phyloP scores from a whole-genome alignment of 1,140 invertebrate species.

The Drosophila tani region DNA sequence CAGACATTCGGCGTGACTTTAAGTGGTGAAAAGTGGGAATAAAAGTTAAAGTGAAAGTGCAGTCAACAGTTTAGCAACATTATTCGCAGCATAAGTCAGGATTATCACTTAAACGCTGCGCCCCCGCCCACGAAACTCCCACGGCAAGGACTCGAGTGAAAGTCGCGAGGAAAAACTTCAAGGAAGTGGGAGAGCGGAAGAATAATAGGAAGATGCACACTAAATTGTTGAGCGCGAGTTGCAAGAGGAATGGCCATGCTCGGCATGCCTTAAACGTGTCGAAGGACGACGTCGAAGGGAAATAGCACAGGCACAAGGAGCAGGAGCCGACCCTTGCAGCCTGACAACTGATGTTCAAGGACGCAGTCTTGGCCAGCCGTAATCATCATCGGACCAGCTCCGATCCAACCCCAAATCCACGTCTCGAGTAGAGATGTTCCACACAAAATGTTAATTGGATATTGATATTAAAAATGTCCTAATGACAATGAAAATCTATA shows the following conservation, averaged over 20 bases:
- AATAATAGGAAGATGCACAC: conserved; percentile 57
- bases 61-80: conserved; percentile 74
- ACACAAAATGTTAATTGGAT: too few species aligned
- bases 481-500: too few species aligned
- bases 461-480: too few species aligned
- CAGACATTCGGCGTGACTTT: conserved; percentile 24
- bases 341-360: conserved; percentile 69
- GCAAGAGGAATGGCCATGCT: conserved; percentile 49
- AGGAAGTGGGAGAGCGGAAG: conserved; percentile 32
- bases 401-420: too few species aligned
- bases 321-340: conserved; percentile 15
- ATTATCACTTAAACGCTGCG: conserved; percentile 72
- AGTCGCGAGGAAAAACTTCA: conserved; percentile 48
- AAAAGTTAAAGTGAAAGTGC: conserved; percentile 43
- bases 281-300: conserved; percentile 19
- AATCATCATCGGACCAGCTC: conserved; percentile 20
- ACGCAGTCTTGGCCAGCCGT: conserved; percentile 35
- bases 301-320: conserved; percentile 18
- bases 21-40: conserved; percentile 26
- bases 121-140: conserved; percentile 11
- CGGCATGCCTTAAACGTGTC: conserved; percentile 26
- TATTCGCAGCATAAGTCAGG: conserved; percentile 76
- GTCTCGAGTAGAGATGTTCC: too few species aligned
- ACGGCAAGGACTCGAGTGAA: conserved; percentile 48
- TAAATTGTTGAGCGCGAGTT: conserved; percentile 66